Base-by-base conservation (phyloP, 2,113 vertebrate genomes). In the Garra rufa region DNA sequence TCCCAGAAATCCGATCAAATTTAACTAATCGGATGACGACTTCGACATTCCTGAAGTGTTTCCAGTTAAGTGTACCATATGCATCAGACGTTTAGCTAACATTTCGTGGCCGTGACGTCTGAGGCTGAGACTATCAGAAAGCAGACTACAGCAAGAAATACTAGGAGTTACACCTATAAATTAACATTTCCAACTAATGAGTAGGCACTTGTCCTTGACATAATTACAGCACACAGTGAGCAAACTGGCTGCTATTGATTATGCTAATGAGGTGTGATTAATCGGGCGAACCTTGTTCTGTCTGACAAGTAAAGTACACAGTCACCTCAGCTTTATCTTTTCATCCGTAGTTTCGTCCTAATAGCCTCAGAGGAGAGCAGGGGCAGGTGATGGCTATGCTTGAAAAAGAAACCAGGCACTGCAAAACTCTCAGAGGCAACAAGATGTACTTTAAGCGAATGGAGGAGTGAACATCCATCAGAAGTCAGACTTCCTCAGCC, bases 391-490 rank as follows among this genome's bases (percentile, higher is more conserved):
- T 1, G 11, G 75, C 28, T 52, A 1, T 76, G 48, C 28, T 13
- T 55, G 48, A 34, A 76, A 46, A 44, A 24, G 6, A 3, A 26
- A 73, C n/a, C 41, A 26, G n/a, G 69, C n/a, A 3, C 69, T 26
- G 69, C 41, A 73, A 73, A 73, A 76, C 75, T 77, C 75, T 77
- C 71, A 17, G 30, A 77, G 34, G 28, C 26, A 55, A 76, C 48
- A 34, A 34, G 50, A 55, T 76, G 74, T 76, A 76, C 48, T 76
- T 76, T 50, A 34, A 55, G 74, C 15, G 48, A 76, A 74, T 55
- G 87, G 85, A 43, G 85, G 84, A 90, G 86, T 88, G 85, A 84
- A 91, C 89, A 91, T 90, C 88, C 89, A 89, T 90, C 89, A 90
- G 87, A 91, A 88, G 90, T 82, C 73, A 90, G 85, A 91, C 80